Conservation (phyloP, 2,888 invertebrate genomes). For the Dermolepida albohirtum region DNA sequence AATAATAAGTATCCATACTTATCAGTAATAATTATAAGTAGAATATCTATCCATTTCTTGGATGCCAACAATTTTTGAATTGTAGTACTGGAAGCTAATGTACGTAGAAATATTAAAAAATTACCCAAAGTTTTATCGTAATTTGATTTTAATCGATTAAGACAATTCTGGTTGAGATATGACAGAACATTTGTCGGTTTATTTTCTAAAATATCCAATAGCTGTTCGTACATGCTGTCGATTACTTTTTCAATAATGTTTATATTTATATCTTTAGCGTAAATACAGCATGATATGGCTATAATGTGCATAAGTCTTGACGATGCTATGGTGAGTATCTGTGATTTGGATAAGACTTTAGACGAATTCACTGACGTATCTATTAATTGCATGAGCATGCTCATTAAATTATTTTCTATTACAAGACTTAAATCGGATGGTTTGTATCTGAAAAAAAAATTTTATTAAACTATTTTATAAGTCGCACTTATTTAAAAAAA, state of each 20-base stretch:
- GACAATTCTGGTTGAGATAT: constrained; percentile 45
- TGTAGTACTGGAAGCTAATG: constrained; percentile 65
- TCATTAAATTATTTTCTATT: constrained; percentile 68
- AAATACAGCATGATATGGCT: constrained; percentile 68
- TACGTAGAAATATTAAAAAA: constrained; percentile 69
- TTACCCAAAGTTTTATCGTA: constrained; percentile 67
- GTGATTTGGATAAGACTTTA: constrained; percentile 54
- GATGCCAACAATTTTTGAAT: constrained; percentile 66
- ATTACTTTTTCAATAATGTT: constrained; percentile 67
- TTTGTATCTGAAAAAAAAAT: constrained; percentile 58
- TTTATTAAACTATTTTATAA: not conserved
- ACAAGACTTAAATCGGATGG: constrained; percentile 70
- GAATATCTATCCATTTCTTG: constrained; percentile 67
- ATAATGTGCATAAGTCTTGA: constrained; percentile 69
- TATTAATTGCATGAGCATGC: constrained; percentile 61
- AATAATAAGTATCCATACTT: constrained; percentile 47
- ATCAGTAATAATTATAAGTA: constrained; percentile 64
- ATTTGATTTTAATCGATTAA: constrained; percentile 51
- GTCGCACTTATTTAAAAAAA: not conserved
- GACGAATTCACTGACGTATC: constrained; percentile 47
- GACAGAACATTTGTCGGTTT: constrained; percentile 46
- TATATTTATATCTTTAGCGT: constrained; percentile 66
- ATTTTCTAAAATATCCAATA: constrained; percentile 55
- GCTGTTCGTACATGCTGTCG: constrained; percentile 67
- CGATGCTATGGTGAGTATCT: constrained; percentile 65